Percentiles rank a stretch among this genome's conserved stretches.
Evolutionary conservation across 2,113 vertebrate genomes (phyloP).

Genomic region (Phainopepla nitens): DNA sequence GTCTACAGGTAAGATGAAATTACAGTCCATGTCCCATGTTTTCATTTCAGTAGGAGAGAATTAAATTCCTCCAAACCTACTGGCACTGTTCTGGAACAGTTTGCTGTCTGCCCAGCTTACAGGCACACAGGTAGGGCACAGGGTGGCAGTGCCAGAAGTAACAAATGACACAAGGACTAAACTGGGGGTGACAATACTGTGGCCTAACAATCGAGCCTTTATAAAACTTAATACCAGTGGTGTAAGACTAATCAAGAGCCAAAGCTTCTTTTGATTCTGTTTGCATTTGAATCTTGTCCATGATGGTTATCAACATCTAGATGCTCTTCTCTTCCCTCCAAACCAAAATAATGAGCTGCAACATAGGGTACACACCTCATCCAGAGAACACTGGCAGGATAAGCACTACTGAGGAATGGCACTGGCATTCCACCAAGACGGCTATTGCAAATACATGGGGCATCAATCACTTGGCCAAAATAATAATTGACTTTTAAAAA

Average conservation of each 20-base stretch:
- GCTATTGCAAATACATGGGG: slow-evolving; percentile 43
- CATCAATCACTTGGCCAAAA: slow-evolving; percentile 49
- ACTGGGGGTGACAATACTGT: background rate
- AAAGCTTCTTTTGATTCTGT: background rate
- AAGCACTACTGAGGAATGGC: background rate
- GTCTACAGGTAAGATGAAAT: background rate
- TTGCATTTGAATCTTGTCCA: background rate
- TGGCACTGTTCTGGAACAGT: background rate
- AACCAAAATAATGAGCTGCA: background rate
- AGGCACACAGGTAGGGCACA: background rate
- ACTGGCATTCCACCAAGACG: slow-evolving; percentile 44
- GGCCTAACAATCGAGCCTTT: background rate
- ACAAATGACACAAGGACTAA: background rate
- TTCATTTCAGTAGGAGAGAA: background rate
- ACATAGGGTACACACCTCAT: background rate
- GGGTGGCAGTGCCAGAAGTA: background rate
- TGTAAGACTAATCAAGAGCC: background rate
- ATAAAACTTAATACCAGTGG: background rate
- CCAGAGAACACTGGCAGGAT: background rate
- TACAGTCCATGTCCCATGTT: background rate
- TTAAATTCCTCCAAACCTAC: background rate
- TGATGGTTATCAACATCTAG: background rate
- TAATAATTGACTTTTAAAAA: slow-evolving; percentile 37
- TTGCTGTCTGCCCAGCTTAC: background rate
- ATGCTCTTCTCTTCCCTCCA: background rate